phyloP scores from a whole-genome alignment of 2,797 vertebrate species.

The Myripristis jacobus region DNA sequence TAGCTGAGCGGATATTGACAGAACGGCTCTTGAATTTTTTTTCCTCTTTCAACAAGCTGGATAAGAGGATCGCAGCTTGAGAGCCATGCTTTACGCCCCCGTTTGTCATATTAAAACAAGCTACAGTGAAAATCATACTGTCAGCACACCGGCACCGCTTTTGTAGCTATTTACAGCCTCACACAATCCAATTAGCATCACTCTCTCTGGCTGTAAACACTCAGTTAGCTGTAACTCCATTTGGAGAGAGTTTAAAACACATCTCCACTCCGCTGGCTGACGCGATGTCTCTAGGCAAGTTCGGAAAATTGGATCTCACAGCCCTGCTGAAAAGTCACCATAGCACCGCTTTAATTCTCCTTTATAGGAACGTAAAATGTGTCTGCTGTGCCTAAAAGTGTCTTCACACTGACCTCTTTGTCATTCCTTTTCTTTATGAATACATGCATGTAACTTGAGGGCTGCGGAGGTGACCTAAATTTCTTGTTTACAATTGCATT shows the following conservation, averaged over 20 bases:
- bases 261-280: constrained; percentile 29
- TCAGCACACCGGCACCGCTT: constrained; percentile 31
- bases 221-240: constrained; percentile 36
- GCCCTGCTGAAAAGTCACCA: too few species aligned
- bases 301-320: constrained; percentile 20
- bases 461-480: not conserved
- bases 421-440: too few species aligned
- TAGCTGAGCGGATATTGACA: not conserved
- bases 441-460: not conserved
- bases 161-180: constrained; percentile 48
- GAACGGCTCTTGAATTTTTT: not conserved
- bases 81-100: constrained; percentile 15
- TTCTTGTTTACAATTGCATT: not conserved
- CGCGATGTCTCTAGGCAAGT: constrained; percentile 48
- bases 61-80: not conserved
- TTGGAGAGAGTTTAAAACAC: constrained; percentile 15
- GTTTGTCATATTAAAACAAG: constrained; percentile 50
- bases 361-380: not conserved
- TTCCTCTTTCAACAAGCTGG: not conserved
- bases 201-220: constrained; percentile 28
- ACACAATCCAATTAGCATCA: constrained; percentile 46
- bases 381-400: not conserved
- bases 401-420: not conserved
- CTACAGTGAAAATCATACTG: constrained; percentile 47
- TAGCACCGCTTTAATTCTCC: too few species aligned